Evolutionary conservation across 2,113 vertebrate species (phyloP).

Genomic region (Sitta europaea): DNA sequence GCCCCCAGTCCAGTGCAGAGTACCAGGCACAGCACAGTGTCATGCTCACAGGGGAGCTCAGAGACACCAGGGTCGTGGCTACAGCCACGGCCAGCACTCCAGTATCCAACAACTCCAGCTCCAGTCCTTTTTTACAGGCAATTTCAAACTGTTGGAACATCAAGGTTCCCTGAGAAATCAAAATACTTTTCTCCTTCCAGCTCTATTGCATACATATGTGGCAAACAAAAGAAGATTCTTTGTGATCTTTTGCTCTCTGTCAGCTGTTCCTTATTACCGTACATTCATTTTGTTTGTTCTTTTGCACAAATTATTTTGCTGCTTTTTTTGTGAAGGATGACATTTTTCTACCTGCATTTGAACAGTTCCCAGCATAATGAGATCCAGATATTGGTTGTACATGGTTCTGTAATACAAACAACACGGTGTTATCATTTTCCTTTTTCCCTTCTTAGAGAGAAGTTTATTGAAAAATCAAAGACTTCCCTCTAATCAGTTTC

Average conservation of each 20-base stretch:
- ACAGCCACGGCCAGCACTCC: not conserved
- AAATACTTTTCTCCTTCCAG: constrained; percentile 14
- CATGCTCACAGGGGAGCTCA: not conserved
- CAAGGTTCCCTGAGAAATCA: not conserved
- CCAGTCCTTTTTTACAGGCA: not conserved
- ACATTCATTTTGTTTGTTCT: not conserved
- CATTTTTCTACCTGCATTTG: constrained; percentile 11
- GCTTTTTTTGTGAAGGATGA: not conserved
- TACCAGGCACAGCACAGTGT: not conserved
- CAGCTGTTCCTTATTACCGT: not conserved
- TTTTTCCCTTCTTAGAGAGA: not conserved
- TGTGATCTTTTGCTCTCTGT: not conserved
- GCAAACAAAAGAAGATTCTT: constrained; percentile 31
- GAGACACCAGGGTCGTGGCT: not conserved
- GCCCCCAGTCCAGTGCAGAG: not conserved
- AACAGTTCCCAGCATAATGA: not conserved
- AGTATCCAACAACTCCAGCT: not conserved
- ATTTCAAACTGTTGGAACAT: constrained; percentile 13
- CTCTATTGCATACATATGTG: constrained; percentile 5
- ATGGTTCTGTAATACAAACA: not conserved
- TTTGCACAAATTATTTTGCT: not conserved
- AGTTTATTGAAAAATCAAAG: constrained; percentile 53
- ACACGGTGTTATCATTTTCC: not conserved
- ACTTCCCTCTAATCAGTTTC: not conserved
- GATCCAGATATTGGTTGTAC: not conserved